A percentile compares a stretch with the other conserved stretches of the same genome.
Conservation (phyloP, 2,888 invertebrate genomes). For the Drosophila ustulata region DNA sequence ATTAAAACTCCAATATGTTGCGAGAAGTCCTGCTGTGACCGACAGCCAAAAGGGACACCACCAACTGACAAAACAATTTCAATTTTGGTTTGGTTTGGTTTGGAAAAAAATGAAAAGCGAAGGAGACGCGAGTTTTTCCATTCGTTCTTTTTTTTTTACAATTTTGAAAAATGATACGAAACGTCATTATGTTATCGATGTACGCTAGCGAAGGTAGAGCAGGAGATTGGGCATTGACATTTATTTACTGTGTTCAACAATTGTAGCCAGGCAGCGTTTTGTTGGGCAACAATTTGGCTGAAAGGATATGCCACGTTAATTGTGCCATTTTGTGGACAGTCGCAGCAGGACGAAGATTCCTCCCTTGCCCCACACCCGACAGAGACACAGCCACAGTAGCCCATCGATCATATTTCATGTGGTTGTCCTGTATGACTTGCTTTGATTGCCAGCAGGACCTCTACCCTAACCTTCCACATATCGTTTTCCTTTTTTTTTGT, state of each 20-base stretch:
- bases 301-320: conserved; percentile 82
- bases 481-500: background rate
- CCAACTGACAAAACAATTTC: conserved; percentile 82
- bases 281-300: conserved; percentile 79
- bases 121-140: conserved; percentile 42
- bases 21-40: conserved; percentile 77
- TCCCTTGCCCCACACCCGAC: background rate
- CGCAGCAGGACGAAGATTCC: conserved; percentile 61
- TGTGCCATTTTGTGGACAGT: conserved; percentile 79
- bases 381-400: conserved; percentile 50
- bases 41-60: conserved; percentile 58
- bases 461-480: conserved; percentile 1
- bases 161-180: conserved; percentile 83
- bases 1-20: conserved; percentile 81
- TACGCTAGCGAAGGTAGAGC: conserved; percentile 11
- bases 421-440: conserved; percentile 64
- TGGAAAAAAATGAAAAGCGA: conserved; percentile 30
- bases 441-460: conserved; percentile 72
- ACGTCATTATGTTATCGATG: conserved; percentile 80
- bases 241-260: conserved; percentile 80
- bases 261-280: conserved; percentile 76
- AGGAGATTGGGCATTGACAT: conserved; percentile 69
- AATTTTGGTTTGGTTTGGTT: conserved; percentile 74
- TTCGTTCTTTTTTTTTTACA: conserved; percentile 38
- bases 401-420: conserved; percentile 80